phyloP scores from a whole-genome alignment of 2,888 invertebrate species.

The Plusia festucae region DNA sequence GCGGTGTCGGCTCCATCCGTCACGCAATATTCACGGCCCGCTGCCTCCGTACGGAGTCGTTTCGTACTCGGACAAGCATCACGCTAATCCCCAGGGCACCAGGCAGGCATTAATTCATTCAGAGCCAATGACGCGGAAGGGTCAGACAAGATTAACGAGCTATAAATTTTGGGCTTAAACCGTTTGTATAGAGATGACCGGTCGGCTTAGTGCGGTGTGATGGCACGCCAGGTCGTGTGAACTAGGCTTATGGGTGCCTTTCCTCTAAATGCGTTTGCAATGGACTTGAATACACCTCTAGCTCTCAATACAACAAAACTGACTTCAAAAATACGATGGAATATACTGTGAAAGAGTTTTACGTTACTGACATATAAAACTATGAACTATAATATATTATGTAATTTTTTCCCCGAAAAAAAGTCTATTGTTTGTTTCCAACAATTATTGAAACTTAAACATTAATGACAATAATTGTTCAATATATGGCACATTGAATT shows the following conservation, averaged over 20 bases:
- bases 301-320: too few relatives aligned
- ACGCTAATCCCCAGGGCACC: conserved; percentile 55
- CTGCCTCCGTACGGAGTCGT: conserved; percentile 58
- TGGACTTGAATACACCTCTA: neutral
- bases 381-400: too few relatives aligned
- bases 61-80: conserved; percentile 52
- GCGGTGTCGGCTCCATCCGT: conserved; percentile 37
- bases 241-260: conserved; percentile 3
- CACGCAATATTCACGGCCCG: conserved; percentile 53
- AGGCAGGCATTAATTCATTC: conserved; percentile 65
- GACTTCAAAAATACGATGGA: too few relatives aligned
- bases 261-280: conserved; percentile 37
- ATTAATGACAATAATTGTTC: too few relatives aligned
- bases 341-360: too few relatives aligned
- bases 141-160: conserved; percentile 76
- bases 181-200: conserved; percentile 57
- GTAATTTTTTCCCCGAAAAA: too few relatives aligned
- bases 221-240: conserved; percentile 9
- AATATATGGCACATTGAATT: too few relatives aligned
- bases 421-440: too few relatives aligned
- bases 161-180: conserved; percentile 62
- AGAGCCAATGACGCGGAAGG: conserved; percentile 73
- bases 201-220: conserved; percentile 25
- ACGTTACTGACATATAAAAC: too few relatives aligned
- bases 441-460: too few relatives aligned